Evolutionary conservation across 2,888 invertebrate genomes (phyloP).

Genomic region (Lithophane semibrunnea): DNA sequence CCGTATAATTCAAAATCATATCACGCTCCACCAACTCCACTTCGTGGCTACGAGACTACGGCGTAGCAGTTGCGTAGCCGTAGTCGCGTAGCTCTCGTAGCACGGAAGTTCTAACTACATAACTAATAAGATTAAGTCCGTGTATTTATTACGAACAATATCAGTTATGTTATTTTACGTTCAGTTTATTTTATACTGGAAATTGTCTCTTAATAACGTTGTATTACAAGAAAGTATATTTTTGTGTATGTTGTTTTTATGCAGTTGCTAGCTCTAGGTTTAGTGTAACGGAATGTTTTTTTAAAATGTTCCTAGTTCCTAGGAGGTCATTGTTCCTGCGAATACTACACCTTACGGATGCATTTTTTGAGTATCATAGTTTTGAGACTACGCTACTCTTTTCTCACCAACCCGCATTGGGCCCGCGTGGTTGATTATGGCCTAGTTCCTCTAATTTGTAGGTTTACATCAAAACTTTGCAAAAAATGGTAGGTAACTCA

Average conservation of each 20-base stretch:
- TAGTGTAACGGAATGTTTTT: neutral
- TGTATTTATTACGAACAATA: slow-evolving; percentile 58
- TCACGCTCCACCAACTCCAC: slow-evolving; percentile 60
- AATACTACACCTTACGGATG: neutral
- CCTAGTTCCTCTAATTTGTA: too few relatives aligned
- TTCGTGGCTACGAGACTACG: slow-evolving; percentile 57
- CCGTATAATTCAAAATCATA: slow-evolving; percentile 60
- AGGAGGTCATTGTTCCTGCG: neutral
- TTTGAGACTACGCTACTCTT: neutral
- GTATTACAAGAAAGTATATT: slow-evolving; percentile 8
- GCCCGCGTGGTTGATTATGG: too few relatives aligned
- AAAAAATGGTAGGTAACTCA: slow-evolving; percentile 16
- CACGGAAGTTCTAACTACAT: slow-evolving; percentile 60
- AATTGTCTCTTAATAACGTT: slow-evolving; percentile 26
- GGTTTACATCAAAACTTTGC: neutral
- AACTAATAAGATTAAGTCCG: slow-evolving; percentile 63
- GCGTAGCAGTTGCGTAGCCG: slow-evolving; percentile 47
- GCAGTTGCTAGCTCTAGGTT: neutral
- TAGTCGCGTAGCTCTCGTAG: slow-evolving; percentile 47
- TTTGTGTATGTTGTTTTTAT: slow-evolving; percentile 11
- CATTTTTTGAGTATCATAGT: neutral
- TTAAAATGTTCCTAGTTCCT: too few relatives aligned
- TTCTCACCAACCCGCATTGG: too few relatives aligned
- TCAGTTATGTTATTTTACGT: slow-evolving; percentile 45
- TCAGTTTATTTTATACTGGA: slow-evolving; percentile 31